Evolutionary conservation across 1,140 invertebrate genomes (phyloP), one percentile per base, ranked within the genome.

Genomic region (Galendromus occidentalis): DNA sequence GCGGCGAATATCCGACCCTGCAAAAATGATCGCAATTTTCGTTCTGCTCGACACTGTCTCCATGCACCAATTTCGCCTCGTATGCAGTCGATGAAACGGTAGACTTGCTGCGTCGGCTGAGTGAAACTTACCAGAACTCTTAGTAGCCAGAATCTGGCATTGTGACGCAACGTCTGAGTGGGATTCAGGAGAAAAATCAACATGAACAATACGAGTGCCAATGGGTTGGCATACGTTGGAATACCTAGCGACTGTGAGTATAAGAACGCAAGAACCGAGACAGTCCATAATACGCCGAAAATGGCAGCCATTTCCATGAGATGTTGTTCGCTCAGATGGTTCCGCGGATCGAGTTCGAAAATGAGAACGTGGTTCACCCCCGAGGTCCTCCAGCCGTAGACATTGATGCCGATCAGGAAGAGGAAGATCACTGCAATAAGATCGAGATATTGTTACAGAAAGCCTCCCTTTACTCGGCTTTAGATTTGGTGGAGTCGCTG

Each of bases 331-430:
- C 92, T 80, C 6, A 84, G 77, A 80, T 98, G 94, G 77, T 97
- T 93, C 65, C 96, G 79, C 0, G 95, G 96, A 78, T 99, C 93
- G 55, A 98, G 78, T 76, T 98, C 95, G 75, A 99, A 99, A 70
- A 99, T 98, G 0, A 98, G 81, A 0, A 98, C 95, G 76, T 99
- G 96, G 80, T 99, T 99, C 4, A 98, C 94, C 12, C 95, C 94
- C 0, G 92, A 94, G 5, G 88, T 90, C 69, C 93, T 80, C 94
- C 94, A 98, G n/a, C 92, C 92, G 76, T 97, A 96, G 51, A 83
- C 93, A 74, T 98, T 98, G 17, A 98, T 84, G 20, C 94, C 94
- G 73, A 98, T 91, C 1, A 98, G 77, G 74, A 97, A 98, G 68
- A 98, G 81, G 74, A 94, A 93, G 70, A 95, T 81, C 64, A 97